A percentile compares a stretch with the other conserved stretches of the same genome.
phyloP scores from a whole-genome alignment of 2,888 invertebrate genomes.

The Epirrita christyi region DNA sequence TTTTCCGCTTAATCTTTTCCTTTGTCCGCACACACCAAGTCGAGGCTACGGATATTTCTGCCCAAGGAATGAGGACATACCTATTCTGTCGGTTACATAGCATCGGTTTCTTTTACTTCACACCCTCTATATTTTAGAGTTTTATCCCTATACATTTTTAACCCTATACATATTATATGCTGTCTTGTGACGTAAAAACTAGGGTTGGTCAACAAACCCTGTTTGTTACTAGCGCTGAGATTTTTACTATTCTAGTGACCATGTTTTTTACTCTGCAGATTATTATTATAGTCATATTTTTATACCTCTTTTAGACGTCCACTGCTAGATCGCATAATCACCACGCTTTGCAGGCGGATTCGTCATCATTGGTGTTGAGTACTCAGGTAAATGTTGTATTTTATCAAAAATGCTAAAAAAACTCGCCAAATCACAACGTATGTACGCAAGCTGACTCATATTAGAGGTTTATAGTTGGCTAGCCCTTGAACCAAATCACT shows the following conservation, averaged over 20 bases:
- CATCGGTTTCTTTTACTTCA: constrained; percentile 44
- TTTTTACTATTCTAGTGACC: neutral
- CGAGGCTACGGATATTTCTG: constrained; percentile 58
- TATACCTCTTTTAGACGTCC: no score
- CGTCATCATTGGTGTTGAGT: no score
- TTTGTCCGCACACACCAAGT: constrained; percentile 29
- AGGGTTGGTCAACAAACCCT: neutral
- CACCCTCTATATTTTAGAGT: constrained; percentile 18
- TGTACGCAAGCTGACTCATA: no score
- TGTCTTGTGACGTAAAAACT: neutral
- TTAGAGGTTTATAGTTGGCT: neutral
- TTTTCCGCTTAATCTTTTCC: constrained; percentile 19
- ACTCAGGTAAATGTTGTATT: no score
- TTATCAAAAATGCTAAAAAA: no score
- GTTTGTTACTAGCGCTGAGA: neutral
- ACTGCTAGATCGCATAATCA: no score
- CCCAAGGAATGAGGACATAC: constrained; percentile 61
- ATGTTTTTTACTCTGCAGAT: no score
- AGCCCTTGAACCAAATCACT: constrained; percentile 3
- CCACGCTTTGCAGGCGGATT: no score
- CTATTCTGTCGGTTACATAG: constrained; percentile 57
- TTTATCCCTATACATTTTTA: no score
- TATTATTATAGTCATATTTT: no score
- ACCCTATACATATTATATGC: neutral
- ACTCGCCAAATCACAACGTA: no score